These are phyloP conservation scores for Gobio gobio DNA, from an alignment of 2,113 vertebrate genomes.

Conservation along the genomic window DNA sequence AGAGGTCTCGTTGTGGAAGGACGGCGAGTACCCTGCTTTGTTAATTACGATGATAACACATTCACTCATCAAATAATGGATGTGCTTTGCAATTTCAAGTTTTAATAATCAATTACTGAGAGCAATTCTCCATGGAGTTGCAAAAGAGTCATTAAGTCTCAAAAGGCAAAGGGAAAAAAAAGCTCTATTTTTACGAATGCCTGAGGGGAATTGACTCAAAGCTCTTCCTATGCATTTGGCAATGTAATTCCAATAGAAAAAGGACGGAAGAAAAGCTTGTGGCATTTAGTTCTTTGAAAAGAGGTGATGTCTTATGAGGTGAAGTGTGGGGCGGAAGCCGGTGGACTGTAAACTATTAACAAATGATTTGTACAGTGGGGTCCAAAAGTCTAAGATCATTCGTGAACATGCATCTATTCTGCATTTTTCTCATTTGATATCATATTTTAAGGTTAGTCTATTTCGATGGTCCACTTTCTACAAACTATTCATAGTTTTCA, in stretches of 20 bases:
- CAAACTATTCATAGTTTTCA: too few relatives aligned
- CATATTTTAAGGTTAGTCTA: too few relatives aligned
- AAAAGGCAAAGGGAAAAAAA: constrained; percentile 83
- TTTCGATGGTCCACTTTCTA: too few relatives aligned
- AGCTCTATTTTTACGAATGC: constrained; percentile 92
- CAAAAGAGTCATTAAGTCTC: constrained; percentile 97
- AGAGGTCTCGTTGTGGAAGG: constrained; percentile 80
- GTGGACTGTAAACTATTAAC: neutral
- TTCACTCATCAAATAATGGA: constrained; percentile 95
- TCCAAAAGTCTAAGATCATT: neutral
- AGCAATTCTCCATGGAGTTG: constrained; percentile 96
- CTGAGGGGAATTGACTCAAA: constrained; percentile 70
- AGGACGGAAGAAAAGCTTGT: constrained; percentile 60
- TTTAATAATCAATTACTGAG: constrained; percentile 99
- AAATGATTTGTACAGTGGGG: neutral
- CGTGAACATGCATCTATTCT: neutral
- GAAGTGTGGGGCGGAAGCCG: neutral
- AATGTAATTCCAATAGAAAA: constrained; percentile 82
- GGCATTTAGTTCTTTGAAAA: constrained; percentile 17
- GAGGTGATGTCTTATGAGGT: constrained; percentile 25
- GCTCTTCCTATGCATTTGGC: constrained; percentile 83
- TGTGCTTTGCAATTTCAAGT: constrained; percentile 97
- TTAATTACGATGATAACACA: constrained; percentile 98
- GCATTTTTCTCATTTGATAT: neutral
- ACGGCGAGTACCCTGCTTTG: constrained; percentile 88